Evolutionary conservation across 2,113 vertebrate genomes (phyloP).

Genomic region (Thunnus maccoyii): DNA sequence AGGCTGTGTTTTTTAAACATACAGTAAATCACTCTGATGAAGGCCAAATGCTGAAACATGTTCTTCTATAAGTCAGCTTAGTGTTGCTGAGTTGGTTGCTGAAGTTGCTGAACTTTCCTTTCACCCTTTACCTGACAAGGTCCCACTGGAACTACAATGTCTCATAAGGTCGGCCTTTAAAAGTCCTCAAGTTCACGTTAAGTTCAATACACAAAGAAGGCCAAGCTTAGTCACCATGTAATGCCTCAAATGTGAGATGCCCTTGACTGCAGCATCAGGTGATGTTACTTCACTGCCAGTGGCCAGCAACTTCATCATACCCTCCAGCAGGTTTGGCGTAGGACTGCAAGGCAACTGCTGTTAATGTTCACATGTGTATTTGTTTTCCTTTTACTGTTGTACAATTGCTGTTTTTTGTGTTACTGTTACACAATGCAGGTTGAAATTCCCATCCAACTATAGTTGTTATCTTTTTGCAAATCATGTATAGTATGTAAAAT

Average conservation of each 20-base stretch:
- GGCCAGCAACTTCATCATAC: not conserved
- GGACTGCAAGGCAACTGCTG: not conserved
- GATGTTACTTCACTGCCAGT: not conserved
- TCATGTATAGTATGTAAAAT: conserved; percentile 41
- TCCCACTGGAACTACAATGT: not conserved
- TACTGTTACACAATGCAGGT: conserved; percentile 3
- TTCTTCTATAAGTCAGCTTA: too few relatives aligned
- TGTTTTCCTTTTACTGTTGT: conserved; percentile 1
- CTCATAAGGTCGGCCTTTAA: not conserved
- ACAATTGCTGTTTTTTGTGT: not conserved
- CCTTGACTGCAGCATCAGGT: not conserved
- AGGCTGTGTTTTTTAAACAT: too few relatives aligned
- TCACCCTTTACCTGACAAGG: not conserved
- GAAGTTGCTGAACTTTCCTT: not conserved
- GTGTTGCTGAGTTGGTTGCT: too few relatives aligned
- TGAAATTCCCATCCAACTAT: not conserved
- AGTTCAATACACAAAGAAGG: not conserved
- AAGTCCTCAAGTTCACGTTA: not conserved
- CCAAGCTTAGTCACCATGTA: not conserved
- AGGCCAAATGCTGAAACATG: too few relatives aligned
- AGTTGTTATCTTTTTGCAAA: conserved; percentile 14
- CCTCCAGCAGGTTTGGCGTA: not conserved
- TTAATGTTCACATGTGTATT: not conserved
- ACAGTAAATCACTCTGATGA: too few relatives aligned
- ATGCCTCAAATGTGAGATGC: not conserved